Percentiles rank a stretch among this genome's conserved stretches.
These are phyloP conservation scores for Ictalurus furcatus DNA, from an alignment of 2,113 vertebrate species.

Conservation along the genomic window DNA sequence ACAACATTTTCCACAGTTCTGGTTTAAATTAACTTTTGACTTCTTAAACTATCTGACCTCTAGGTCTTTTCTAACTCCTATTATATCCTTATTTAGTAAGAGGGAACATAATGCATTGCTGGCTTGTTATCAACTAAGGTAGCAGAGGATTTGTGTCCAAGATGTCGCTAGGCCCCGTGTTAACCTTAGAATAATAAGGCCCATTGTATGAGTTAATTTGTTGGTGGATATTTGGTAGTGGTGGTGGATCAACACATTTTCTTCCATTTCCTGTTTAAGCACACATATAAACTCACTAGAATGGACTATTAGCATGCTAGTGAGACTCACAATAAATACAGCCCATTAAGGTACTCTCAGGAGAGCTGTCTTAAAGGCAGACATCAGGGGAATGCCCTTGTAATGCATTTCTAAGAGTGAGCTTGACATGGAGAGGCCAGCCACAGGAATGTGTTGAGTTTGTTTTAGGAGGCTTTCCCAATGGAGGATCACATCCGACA, in stretches of 20 bases:
- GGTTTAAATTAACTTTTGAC: constrained; percentile 40
- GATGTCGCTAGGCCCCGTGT: not conserved
- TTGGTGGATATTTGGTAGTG: not conserved
- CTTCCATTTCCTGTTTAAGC: constrained; percentile 1
- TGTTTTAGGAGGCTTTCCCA: constrained; percentile 38
- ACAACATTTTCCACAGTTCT: constrained; percentile 26
- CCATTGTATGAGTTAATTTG: not conserved
- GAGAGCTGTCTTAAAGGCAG: constrained; percentile 34
- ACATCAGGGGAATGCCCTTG: constrained; percentile 44
- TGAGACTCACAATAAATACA: constrained; percentile 47
- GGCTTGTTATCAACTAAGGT: constrained; percentile 13
- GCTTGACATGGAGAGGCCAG: constrained; percentile 49
- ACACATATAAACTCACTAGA: constrained; percentile 53
- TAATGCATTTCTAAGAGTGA: constrained; percentile 54
- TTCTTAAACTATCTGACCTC: constrained; percentile 48
- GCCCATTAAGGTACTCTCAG: constrained; percentile 9
- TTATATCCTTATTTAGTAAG: constrained; percentile 33
- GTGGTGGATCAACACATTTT: constrained; percentile 8
- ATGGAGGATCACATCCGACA: constrained; percentile 27
- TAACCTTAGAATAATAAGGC: not conserved
- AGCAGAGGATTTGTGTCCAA: not conserved
- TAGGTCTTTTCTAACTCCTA: constrained; percentile 16
- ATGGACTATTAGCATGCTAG: constrained; percentile 60
- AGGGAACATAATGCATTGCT: not conserved
- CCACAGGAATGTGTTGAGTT: constrained; percentile 49